These are phyloP conservation scores for Ctena decussata DNA, from an alignment of 2,888 invertebrate genomes.

Conservation along the genomic window DNA sequence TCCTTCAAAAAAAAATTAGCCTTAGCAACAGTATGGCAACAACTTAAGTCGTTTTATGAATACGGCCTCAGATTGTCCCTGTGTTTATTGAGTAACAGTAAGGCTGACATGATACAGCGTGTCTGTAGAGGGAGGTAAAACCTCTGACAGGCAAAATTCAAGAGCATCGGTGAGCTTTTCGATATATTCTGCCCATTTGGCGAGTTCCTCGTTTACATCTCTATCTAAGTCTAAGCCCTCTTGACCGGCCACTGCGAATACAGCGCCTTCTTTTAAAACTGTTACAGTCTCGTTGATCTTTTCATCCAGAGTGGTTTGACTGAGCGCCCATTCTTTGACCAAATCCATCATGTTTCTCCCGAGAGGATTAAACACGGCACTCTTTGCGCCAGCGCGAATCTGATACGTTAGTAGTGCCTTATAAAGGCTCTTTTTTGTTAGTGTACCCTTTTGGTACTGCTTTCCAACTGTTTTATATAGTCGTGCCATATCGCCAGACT, in stretches of 20 bases:
- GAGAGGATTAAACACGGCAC: neutral
- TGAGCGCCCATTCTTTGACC: neutral
- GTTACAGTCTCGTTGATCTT: neutral
- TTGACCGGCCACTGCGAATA: neutral
- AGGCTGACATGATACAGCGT: neutral
- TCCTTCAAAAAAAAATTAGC: no score
- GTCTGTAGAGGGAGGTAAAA: neutral
- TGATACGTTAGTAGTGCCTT: neutral
- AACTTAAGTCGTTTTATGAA: no score
- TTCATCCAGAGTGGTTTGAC: neutral
- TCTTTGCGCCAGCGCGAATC: neutral
- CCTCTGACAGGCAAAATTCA: constrained; percentile 2
- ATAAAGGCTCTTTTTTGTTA: neutral
- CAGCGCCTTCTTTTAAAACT: neutral
- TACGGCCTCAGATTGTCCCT: no score
- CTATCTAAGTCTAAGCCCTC: neutral
- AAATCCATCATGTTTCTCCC: neutral
- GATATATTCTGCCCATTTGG: neutral
- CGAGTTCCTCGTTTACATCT: neutral
- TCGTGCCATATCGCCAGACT: neutral
- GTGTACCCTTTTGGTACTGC: neutral
- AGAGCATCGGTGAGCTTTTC: neutral
- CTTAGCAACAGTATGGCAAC: no score
- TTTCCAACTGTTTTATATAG: neutral
- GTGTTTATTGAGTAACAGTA: neutral